These are phyloP conservation scores for Chelidonichthys spinosus DNA, from an alignment of 2,797 vertebrate genomes.

Conservation along the genomic window DNA sequence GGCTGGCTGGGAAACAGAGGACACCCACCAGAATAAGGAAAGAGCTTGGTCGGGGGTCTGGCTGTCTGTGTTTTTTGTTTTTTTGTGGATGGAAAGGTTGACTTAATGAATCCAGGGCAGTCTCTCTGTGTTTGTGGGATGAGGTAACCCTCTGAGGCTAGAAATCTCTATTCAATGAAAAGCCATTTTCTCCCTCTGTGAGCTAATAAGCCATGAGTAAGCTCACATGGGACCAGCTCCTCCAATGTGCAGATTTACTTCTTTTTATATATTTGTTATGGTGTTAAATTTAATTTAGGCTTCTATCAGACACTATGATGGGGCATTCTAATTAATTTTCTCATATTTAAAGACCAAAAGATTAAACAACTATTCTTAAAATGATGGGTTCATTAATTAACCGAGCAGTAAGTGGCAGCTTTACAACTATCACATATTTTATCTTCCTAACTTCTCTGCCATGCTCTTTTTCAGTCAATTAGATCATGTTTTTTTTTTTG, in stretches of 20 bases:
- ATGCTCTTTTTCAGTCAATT: background rate
- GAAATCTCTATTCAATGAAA: conserved; percentile 18
- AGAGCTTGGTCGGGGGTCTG: background rate
- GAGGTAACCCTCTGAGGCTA: conserved; percentile 42
- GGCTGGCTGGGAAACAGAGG: conserved; percentile 11
- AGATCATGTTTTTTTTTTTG: background rate
- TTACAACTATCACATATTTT: background rate
- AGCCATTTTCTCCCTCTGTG: background rate
- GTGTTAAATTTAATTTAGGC: background rate
- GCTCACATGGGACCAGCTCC: background rate
- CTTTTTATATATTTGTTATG: background rate
- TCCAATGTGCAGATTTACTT: conserved; percentile 1
- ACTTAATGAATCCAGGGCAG: conserved; percentile 57
- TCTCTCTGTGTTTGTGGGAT: conserved; percentile 44
- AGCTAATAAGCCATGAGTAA: conserved; percentile 3
- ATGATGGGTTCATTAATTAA: background rate
- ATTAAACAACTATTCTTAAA: background rate
- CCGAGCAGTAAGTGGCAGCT: background rate
- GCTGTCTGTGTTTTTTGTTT: conserved; percentile 35
- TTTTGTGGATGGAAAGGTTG: conserved; percentile 57
- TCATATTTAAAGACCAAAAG: background rate
- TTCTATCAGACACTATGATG: background rate
- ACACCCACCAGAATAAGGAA: conserved; percentile 54
- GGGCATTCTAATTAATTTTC: conserved; percentile 2
- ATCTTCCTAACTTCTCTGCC: background rate